Conservation (phyloP, 2,797 vertebrate species). For the Tragopan temminckii region DNA sequence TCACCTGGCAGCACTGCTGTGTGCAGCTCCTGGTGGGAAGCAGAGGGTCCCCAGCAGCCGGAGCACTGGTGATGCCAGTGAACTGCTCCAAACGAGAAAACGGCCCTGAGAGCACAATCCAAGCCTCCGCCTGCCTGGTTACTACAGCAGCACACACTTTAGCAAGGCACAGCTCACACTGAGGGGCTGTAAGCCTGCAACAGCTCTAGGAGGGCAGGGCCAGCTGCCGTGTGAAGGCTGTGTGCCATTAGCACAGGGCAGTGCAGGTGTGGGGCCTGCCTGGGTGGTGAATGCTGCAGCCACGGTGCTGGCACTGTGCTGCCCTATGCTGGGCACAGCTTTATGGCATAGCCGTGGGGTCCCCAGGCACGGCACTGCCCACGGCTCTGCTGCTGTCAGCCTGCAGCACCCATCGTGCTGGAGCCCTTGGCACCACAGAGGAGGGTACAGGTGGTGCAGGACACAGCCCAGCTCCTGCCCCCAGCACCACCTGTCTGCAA, state of each 20-base stretch:
- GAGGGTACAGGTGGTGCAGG: not conserved
- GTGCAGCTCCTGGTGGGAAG: too few species aligned
- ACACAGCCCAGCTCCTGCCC: not conserved
- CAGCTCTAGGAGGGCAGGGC: too few species aligned
- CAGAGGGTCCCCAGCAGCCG: not conserved
- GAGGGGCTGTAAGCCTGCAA: not conserved
- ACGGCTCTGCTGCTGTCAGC: not conserved
- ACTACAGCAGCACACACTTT: not conserved
- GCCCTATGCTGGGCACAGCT: not conserved
- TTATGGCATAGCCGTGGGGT: not conserved
- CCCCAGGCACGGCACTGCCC: not conserved
- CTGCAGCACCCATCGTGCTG: too few species aligned
- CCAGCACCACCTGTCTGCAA: not conserved
- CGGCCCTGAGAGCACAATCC: not conserved
- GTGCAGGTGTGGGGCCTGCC: not conserved
- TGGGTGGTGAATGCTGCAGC: too few species aligned
- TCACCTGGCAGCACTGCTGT: not conserved
- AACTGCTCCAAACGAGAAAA: not conserved
- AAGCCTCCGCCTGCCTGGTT: not conserved
- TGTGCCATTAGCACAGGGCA: not conserved
- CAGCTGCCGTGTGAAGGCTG: not conserved
- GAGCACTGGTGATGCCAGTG: rapidly evolving
- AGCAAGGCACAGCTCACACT: rapidly evolving
- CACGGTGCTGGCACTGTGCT: not conserved
- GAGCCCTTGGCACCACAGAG: not conserved